Conservation (phyloP, 2,888 invertebrate genomes). For the Orchestes rusci region DNA sequence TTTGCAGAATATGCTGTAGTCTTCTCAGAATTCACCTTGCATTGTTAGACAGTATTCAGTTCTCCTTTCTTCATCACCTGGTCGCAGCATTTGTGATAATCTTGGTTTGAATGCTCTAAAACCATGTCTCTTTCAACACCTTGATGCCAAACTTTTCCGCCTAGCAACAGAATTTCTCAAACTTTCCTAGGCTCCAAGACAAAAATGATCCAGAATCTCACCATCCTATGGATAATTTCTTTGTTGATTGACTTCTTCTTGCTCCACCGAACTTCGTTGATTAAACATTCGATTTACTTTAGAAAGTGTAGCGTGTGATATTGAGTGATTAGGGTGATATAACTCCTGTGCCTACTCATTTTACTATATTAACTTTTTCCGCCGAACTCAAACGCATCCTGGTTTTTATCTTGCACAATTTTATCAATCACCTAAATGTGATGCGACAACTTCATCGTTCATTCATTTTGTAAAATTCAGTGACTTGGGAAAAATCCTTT, state of each 20-base stretch:
- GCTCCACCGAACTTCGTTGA: constrained; percentile 4
- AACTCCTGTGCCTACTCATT: constrained; percentile 9
- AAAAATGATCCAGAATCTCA: constrained; percentile 9
- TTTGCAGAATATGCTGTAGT: constrained; percentile 4
- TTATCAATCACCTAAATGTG: too few relatives aligned
- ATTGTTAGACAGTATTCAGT: constrained; percentile 9
- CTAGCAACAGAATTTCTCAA: constrained; percentile 7
- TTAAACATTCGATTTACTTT: constrained; percentile 10
- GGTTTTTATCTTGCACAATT: constrained; percentile 3
- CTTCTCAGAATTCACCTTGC: constrained; percentile 3
- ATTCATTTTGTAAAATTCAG: too few relatives aligned
- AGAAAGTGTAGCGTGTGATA: constrained; percentile 9
- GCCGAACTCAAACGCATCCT: constrained; percentile 3
- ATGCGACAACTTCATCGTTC: too few relatives aligned
- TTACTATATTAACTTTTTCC: constrained; percentile 10
- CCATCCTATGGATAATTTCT: constrained; percentile 10
- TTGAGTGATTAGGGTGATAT: constrained; percentile 7
- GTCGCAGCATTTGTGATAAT: constrained; percentile 14
- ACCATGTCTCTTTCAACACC: constrained; percentile 11
- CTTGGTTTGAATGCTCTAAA: constrained; percentile 8
- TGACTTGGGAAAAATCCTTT: too few relatives aligned
- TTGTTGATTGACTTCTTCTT: constrained; percentile 7
- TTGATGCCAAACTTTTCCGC: constrained; percentile 6
- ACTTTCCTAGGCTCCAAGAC: constrained; percentile 3
- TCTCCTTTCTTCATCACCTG: constrained; percentile 12